These are phyloP conservation scores for Orussus abietinus DNA, from an alignment of 1,140 invertebrate genomes.

Conservation along the genomic window DNA sequence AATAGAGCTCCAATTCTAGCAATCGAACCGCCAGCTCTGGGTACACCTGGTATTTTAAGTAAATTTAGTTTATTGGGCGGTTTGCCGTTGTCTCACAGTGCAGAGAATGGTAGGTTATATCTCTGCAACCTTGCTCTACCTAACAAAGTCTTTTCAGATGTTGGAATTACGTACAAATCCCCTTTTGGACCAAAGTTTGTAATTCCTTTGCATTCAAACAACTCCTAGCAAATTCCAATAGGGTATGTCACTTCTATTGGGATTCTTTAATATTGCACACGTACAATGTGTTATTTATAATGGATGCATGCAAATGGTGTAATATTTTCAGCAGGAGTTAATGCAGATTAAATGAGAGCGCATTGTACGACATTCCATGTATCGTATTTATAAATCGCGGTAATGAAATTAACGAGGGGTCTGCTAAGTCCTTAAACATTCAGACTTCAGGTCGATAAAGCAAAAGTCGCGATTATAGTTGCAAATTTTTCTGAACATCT, in stretches of 20 bases:
- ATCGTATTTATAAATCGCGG: too few species aligned
- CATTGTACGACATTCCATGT: too few species aligned
- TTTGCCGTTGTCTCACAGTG: slow-evolving; percentile 69
- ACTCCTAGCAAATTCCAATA: slow-evolving; percentile 40
- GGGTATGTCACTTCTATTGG: slow-evolving; percentile 2
- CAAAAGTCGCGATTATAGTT: too few species aligned
- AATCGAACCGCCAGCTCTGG: slow-evolving; percentile 72
- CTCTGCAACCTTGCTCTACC: slow-evolving; percentile 84
- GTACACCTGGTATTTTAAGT: slow-evolving; percentile 62
- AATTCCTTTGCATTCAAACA: slow-evolving; percentile 74
- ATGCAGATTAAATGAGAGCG: too few species aligned
- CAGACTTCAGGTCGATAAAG: too few species aligned
- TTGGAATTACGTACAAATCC: slow-evolving; percentile 77
- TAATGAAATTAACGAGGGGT: too few species aligned
- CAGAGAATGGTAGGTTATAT: slow-evolving; percentile 75
- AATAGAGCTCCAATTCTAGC: slow-evolving; percentile 76
- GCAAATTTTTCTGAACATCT: too few species aligned
- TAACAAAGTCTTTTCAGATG: slow-evolving; percentile 68
- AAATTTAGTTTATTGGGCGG: slow-evolving; percentile 75
- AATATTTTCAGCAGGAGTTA: too few species aligned
- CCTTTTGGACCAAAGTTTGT: slow-evolving; percentile 87
- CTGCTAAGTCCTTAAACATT: too few species aligned
- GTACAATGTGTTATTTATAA: too few species aligned
- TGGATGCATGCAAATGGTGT: too few species aligned
- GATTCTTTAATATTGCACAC: too few species aligned